A percentile compares a stretch with the other conserved stretches of the same genome.
Evolutionary conservation across 2,113 vertebrate genomes (phyloP).

Genomic region (Cryptomyrus ogoouensis): DNA sequence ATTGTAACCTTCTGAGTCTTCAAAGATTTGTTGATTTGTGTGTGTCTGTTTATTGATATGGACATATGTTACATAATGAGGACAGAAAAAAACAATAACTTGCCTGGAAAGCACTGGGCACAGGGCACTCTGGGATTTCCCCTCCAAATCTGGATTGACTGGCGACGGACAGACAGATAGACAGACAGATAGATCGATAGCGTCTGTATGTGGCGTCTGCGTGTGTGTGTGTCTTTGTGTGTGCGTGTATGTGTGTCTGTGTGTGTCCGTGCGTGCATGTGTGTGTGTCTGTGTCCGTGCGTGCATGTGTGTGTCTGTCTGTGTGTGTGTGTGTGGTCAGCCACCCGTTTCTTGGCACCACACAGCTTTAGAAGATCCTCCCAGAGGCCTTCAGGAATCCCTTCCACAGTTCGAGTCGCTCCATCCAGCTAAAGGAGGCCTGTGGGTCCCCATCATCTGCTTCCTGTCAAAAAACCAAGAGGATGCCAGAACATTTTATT

Average conservation of each 20-base stretch:
- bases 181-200: not conserved
- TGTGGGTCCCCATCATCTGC: not conserved
- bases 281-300: too few species aligned
- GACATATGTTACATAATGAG: not conserved
- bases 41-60: not conserved
- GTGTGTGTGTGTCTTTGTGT: not conserved
- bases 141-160: not conserved
- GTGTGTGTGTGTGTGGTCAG: not conserved
- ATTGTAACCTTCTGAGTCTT: not conserved
- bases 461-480: not conserved
- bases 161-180: not conserved
- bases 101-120: not conserved
- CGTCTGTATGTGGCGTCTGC: not conserved
- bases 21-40: not conserved
- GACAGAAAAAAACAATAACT: not conserved
- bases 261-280: not conserved
- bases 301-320: too few species aligned
- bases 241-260: not conserved
- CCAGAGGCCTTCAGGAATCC: not conserved
- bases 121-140: not conserved
- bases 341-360: not conserved
- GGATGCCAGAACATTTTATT: not conserved
- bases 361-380: not conserved
- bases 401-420: not conserved
- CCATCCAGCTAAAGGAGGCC: not conserved